These are phyloP conservation scores for Tenodera sinensis DNA, from an alignment of 2,888 invertebrate genomes.

Conservation along the genomic window DNA sequence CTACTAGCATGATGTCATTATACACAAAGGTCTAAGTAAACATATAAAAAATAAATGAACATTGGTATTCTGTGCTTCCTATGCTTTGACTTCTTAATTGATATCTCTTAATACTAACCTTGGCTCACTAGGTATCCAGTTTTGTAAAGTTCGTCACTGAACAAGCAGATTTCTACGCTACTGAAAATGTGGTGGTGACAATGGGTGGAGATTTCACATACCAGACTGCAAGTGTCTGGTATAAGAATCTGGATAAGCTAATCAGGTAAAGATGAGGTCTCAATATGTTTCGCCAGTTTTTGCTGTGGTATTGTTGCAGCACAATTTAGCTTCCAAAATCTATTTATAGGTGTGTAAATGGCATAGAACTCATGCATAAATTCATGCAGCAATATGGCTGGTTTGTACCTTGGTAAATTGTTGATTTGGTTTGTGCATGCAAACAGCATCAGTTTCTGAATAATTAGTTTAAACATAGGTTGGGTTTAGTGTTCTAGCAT, in stretches of 20 bases:
- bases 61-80: background rate
- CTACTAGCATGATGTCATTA: no score
- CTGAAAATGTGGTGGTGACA: constrained; percentile 45
- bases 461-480: no score
- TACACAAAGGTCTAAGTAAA: no score
- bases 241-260: constrained; percentile 78
- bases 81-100: background rate
- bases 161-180: constrained; percentile 19
- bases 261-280: constrained; percentile 55
- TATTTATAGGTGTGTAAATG: no score
- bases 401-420: no score
- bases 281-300: background rate
- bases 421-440: no score
- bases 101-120: background rate
- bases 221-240: constrained; percentile 76
- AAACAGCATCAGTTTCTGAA: no score
- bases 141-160: background rate
- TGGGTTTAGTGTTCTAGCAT: no score
- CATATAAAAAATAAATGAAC: no score
- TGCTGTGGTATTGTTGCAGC: background rate
- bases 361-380: no score
- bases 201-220: constrained; percentile 94
- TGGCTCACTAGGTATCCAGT: background rate
- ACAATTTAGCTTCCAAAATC: background rate
- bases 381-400: no score